phyloP scores from a whole-genome alignment of 2,888 invertebrate genomes.

The Tetragonula carbonaria region DNA sequence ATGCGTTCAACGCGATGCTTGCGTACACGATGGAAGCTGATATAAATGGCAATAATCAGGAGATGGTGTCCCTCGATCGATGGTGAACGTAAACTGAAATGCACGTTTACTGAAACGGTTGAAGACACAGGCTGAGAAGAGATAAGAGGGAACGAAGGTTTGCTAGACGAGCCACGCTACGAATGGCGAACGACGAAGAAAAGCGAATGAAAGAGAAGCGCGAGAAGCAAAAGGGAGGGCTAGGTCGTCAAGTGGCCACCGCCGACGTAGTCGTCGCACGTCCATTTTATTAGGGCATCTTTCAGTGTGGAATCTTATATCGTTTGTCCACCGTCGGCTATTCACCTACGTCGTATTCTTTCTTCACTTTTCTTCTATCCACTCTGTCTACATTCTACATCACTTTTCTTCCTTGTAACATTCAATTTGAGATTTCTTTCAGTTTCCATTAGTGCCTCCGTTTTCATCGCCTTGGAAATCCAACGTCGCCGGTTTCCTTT shows the following conservation, averaged over 20 bases:
- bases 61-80: conserved; percentile 60
- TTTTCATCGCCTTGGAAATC: neutral
- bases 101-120: conserved; percentile 70
- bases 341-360: conserved; percentile 65
- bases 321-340: conserved; percentile 77
- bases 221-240: conserved; percentile 63
- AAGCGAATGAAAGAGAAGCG: conserved; percentile 63
- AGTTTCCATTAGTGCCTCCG: conserved; percentile 15
- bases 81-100: conserved; percentile 64
- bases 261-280: conserved; percentile 72
- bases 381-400: conserved; percentile 44
- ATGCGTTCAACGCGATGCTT: neutral
- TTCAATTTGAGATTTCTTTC: conserved; percentile 46
- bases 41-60: conserved; percentile 48
- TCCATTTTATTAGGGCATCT: conserved; percentile 82
- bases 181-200: conserved; percentile 44
- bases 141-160: conserved; percentile 39
- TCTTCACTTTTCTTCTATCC: conserved; percentile 18
- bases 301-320: conserved; percentile 79
- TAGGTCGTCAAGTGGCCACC: conserved; percentile 76
- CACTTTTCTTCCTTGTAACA: conserved; percentile 43
- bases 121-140: conserved; percentile 54
- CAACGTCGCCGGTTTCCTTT: neutral
- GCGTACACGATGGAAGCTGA: conserved; percentile 18
- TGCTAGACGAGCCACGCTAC: conserved; percentile 45